A percentile compares a stretch with the other conserved stretches of the same genome.
phyloP scores from a whole-genome alignment of 30 jellyfish, hydroid and myxozoan species.

The Pseudorhiza aurosa region DNA sequence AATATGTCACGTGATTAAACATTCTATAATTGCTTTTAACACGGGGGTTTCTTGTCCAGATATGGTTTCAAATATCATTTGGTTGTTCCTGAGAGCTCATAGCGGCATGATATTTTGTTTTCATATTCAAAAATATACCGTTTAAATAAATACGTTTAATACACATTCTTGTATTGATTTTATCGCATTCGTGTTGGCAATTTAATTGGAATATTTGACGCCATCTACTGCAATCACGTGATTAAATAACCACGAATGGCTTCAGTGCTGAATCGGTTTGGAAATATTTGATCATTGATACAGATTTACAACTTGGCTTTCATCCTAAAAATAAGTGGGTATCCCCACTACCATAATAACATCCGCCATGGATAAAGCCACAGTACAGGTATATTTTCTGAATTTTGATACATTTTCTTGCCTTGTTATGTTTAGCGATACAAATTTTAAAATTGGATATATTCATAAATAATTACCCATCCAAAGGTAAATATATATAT shows the following conservation, averaged over 20 bases:
- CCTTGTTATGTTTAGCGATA: not conserved
- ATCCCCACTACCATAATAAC: not conserved
- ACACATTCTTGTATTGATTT: not conserved
- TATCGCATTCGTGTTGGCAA: not conserved
- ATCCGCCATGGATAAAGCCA: not conserved
- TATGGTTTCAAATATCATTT: slow-evolving; percentile 49
- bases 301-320: slow-evolving; percentile 41
- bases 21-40: slow-evolving; percentile 21
- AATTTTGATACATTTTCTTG: not conserved
- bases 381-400: slow-evolving; percentile 12
- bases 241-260: slow-evolving; percentile 60
- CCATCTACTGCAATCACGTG: slow-evolving; percentile 70
- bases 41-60: slow-evolving; percentile 43
- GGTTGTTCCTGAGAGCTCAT: slow-evolving; percentile 29
- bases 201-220: slow-evolving; percentile 46
- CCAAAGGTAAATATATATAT: not conserved
- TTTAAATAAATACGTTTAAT: not conserved
- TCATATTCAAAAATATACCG: not conserved
- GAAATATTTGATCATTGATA: slow-evolving; percentile 58
- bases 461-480: slow-evolving; percentile 5
- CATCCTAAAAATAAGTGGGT: not conserved
- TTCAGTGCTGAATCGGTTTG: slow-evolving; percentile 60
- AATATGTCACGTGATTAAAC: slow-evolving; percentile 55
- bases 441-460: slow-evolving; percentile 1
- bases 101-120: slow-evolving; percentile 23